Conservation (phyloP, 2,888 invertebrate genomes). For the Eupeodes luniger region DNA sequence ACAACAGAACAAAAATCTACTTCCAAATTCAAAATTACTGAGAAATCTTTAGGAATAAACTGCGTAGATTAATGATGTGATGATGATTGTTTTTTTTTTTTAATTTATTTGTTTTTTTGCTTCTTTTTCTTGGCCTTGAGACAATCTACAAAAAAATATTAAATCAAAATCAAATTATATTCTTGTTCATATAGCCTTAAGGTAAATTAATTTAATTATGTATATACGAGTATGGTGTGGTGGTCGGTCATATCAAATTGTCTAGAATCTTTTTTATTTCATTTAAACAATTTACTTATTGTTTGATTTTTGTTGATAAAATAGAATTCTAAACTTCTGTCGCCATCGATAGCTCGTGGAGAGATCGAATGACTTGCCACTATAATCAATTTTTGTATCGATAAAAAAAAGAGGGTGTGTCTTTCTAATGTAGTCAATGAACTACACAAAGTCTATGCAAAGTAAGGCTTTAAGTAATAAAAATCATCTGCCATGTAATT, state of each 20-base stretch:
- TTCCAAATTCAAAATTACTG: not conserved
- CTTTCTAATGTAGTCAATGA: constrained; percentile 6
- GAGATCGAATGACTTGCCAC: not conserved
- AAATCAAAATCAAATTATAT: not conserved
- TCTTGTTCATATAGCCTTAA: not conserved
- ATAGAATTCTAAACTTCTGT: not conserved
- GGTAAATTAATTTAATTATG: constrained; percentile 1
- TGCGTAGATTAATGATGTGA: not conserved
- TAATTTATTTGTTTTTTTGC: not conserved
- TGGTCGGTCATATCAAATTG: not conserved
- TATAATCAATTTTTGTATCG: constrained; percentile 14
- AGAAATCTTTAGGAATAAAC: not conserved
- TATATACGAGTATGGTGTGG: too few species aligned
- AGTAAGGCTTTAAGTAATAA: not conserved
- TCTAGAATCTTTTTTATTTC: not conserved
- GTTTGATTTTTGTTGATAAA: constrained; percentile 3
- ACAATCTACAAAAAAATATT: not conserved
- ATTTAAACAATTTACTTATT: not conserved
- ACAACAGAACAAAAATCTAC: not conserved
- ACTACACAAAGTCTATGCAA: not conserved
- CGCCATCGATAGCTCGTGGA: not conserved
- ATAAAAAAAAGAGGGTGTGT: constrained; percentile 23
- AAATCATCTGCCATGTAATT: not conserved
- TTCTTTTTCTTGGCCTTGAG: not conserved
- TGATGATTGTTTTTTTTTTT: not conserved